Evolutionary conservation across 2,113 vertebrate species (phyloP), one percentile per base, ranked within the genome.

Genomic region (Strix uralensis): DNA sequence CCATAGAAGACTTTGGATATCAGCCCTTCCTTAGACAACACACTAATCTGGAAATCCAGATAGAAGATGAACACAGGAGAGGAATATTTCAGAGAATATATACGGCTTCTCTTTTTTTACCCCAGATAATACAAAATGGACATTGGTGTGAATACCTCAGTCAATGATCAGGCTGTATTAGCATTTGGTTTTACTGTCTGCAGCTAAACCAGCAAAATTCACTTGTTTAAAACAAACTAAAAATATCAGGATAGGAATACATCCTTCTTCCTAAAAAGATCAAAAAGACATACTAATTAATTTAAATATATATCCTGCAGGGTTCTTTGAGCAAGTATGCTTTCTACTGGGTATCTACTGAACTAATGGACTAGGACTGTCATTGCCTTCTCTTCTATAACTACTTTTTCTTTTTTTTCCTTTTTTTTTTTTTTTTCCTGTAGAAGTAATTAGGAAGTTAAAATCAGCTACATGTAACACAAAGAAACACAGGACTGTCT

Each of bases 341-440:
- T 67, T 78, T 83, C 42, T 84, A n/a, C 21, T 40, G 21, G 6
- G 8, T 52, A 73, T 11, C 14, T 69, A 6, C 29, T 11, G 14
- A 86, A 46, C 38, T 71, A 42, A 16, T 46, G 17, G 52, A 10
- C 25, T 51, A 40, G 10, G n/a, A 72, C 23, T 46, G 14, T 42
- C 23, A 79, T 5, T 59, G 32, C 5, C 22, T 58, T 74, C 52
- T 51, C 15, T 77, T 90, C 30, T 46, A 36, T 10, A 6, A 49
- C 7, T 19, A 13, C 6, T 69, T 8, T 29, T 34, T 21, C 14
- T 75, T 32, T 23, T 5, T 26, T 20, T 7, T 4, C 4, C 4
- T 8, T 11, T 1, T 7, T 36, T 42, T 22, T 11, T 7, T 4
- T 46, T 47, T 55, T 55, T 16, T 25, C 38, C 38, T 1, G 0